Evolutionary conservation across 2,113 vertebrate genomes (phyloP).

Genomic region (Melanostigma gelatinosum): DNA sequence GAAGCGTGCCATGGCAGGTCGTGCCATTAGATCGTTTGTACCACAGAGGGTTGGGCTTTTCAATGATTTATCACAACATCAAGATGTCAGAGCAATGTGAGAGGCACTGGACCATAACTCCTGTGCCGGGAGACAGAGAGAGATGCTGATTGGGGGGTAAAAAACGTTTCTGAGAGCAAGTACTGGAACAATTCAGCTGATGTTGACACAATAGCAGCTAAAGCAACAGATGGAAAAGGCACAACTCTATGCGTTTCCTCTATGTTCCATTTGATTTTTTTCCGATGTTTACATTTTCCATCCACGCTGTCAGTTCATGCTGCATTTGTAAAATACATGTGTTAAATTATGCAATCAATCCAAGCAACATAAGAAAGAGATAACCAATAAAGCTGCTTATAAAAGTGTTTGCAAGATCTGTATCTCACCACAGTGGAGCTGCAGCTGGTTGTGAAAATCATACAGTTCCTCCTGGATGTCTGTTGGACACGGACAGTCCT

Average conservation of each 20-base stretch:
- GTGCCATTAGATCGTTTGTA: slow-evolving; percentile 34
- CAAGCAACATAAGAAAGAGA: not conserved
- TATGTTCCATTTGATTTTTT: not conserved
- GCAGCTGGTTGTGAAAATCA: slow-evolving; percentile 94
- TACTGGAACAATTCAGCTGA: not conserved
- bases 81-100: slow-evolving; percentile 57
- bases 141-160: not conserved
- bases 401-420: not conserved
- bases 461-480: slow-evolving; percentile 95
- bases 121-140: slow-evolving; percentile 23
- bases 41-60: slow-evolving; percentile 26
- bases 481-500: slow-evolving; percentile 94
- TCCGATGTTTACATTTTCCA: not conserved
- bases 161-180: slow-evolving; percentile 14
- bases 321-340: not conserved
- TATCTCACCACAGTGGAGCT: slow-evolving; percentile 92
- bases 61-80: slow-evolving; percentile 76
- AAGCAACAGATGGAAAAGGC: not conserved
- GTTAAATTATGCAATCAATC: not conserved
- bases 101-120: slow-evolving; percentile 48
- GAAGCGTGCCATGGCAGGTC: slow-evolving; percentile 18
- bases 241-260: not conserved
- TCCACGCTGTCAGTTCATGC: not conserved
- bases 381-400: not conserved
- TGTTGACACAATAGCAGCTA: not conserved